These are phyloP conservation scores for Coelopa pilipes DNA, from an alignment of 2,888 invertebrate species.

Conservation along the genomic window DNA sequence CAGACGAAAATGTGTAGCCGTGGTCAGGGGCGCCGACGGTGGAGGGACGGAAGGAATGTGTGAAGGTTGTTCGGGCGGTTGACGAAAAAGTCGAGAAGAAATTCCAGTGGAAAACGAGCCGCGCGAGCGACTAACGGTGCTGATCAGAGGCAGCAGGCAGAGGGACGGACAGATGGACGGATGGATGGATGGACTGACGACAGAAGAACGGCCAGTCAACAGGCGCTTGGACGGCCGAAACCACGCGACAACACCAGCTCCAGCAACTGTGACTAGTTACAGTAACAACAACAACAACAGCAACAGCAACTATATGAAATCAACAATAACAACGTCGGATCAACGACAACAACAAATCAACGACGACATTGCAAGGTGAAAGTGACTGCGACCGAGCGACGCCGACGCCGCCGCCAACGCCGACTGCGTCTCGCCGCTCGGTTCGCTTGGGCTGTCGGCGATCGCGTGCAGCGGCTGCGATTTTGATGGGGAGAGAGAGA, in stretches of 20 bases:
- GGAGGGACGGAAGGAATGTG: slow-evolving; percentile 59
- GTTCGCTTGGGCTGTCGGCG: slow-evolving; percentile 6
- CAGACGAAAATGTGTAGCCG: slow-evolving; percentile 59
- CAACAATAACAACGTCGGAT: slow-evolving; percentile 18
- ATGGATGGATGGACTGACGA: background rate
- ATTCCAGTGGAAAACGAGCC: slow-evolving; percentile 10
- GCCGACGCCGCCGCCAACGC: too few relatives aligned
- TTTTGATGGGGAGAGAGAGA: too few relatives aligned
- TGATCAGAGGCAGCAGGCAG: slow-evolving; percentile 41
- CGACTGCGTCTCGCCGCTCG: slow-evolving; percentile 38
- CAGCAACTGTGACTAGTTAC: slow-evolving; percentile 26
- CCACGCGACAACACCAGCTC: slow-evolving; percentile 38
- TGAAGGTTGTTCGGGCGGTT: slow-evolving; percentile 63
- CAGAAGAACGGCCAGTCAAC: background rate
- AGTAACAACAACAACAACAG: slow-evolving; percentile 20
- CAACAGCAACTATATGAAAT: background rate
- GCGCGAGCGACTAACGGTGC: slow-evolving; percentile 33
- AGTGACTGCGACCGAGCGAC: slow-evolving; percentile 55
- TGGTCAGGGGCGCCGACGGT: slow-evolving; percentile 65
- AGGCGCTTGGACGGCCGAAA: background rate
- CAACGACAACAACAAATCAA: slow-evolving; percentile 58
- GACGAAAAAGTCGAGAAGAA: slow-evolving; percentile 11
- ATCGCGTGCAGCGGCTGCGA: too few relatives aligned
- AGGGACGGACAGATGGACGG: slow-evolving; percentile 29
- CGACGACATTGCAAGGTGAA: slow-evolving; percentile 67